Conservation (phyloP, 2,113 vertebrate genomes). For the Mionectes macconnelli region DNA sequence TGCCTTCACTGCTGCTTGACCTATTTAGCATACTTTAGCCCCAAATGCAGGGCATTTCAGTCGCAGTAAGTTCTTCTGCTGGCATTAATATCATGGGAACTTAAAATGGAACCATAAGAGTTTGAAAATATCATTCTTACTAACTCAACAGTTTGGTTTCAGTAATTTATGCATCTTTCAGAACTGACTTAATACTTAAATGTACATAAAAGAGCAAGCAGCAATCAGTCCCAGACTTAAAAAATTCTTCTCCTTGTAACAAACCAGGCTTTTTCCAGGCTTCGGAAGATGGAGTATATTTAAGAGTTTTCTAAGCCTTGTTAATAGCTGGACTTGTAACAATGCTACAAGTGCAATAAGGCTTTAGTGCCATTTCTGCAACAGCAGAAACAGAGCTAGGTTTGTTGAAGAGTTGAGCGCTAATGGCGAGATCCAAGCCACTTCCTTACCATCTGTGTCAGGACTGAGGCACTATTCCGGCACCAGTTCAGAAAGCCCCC, state of each 20-base stretch:
- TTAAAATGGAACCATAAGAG: constrained; percentile 4
- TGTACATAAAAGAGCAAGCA: not conserved
- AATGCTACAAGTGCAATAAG: not conserved
- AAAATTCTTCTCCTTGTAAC: not conserved
- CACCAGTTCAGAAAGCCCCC: not conserved
- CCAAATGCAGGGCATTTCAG: not conserved
- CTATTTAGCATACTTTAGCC: constrained; percentile 67
- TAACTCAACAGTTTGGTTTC: constrained; percentile 42
- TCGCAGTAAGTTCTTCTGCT: constrained; percentile 28
- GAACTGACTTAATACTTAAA: constrained; percentile 29
- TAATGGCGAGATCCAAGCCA: not conserved
- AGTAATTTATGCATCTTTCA: constrained; percentile 29
- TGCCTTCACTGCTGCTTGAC: constrained; percentile 66
- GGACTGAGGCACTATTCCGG: not conserved
- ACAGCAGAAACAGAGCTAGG: not conserved
- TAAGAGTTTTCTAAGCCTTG: not conserved
- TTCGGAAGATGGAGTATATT: not conserved
- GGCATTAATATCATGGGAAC: constrained; percentile 23
- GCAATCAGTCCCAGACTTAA: constrained; percentile 23
- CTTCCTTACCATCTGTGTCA: not conserved
- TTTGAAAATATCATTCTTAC: constrained; percentile 44
- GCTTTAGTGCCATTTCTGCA: not conserved
- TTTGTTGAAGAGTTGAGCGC: not conserved
- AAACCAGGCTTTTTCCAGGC: not conserved
- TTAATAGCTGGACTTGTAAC: not conserved